Evolutionary conservation across 2,113 vertebrate genomes (phyloP).

Genomic region (Sula dactylatra): DNA sequence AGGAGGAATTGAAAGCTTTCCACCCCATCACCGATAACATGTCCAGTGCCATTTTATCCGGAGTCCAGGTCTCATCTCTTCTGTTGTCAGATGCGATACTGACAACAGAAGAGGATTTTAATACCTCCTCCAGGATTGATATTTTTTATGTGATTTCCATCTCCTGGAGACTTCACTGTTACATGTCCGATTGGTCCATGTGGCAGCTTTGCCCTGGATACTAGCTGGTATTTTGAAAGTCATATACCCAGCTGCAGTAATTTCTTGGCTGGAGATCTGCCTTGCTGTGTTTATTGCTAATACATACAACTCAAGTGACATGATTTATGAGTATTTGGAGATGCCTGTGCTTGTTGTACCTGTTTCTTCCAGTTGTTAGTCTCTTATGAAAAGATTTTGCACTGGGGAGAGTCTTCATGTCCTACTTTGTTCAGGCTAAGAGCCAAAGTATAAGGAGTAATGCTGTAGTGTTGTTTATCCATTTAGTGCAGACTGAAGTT

Average conservation of each 20-base stretch:
- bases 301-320: background rate
- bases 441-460: background rate
- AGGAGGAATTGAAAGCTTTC: background rate
- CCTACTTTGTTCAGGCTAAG: background rate
- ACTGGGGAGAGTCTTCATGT: background rate
- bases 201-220: background rate
- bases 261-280: background rate
- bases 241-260: background rate
- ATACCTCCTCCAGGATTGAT: background rate
- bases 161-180: background rate
- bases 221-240: background rate
- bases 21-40: background rate
- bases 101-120: background rate
- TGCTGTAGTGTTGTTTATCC: background rate
- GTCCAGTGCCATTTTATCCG: background rate
- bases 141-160: background rate
- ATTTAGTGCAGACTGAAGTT: background rate
- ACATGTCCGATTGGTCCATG: rapidly evolving
- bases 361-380: background rate
- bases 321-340: background rate
- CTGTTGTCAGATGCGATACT: background rate
- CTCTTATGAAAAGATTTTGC: background rate
- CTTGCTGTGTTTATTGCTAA: background rate
- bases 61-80: background rate
- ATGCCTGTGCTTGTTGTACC: background rate